Evolutionary conservation across 2,888 invertebrate genomes (phyloP), one percentile per base, ranked within the genome.

Genomic region (Cetonia aurata): DNA sequence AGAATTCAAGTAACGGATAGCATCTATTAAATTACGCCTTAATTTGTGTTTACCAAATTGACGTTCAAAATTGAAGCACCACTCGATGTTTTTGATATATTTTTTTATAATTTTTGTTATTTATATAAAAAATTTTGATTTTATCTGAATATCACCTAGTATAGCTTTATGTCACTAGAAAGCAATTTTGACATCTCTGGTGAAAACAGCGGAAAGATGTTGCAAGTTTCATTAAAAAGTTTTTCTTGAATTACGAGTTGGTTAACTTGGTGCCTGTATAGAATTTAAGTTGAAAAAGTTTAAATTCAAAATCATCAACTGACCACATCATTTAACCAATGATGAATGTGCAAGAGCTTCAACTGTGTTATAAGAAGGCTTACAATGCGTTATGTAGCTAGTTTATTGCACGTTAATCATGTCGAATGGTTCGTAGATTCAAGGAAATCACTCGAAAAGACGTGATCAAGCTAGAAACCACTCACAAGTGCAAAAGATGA

Each of bases 11-110:
- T 25, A 25, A 4, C 4, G 25, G 25, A 25, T 3, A 25, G 25
- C n/a, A n/a, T n/a, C n/a, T 25, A 25, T 25, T 25, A 25, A 25
- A 25, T 25, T 25, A 25, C 4, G 1, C 1, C 25, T 3, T 25
- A 25, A 25, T 25, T 25, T 1, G 25, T 25, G 4, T 25, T 46
- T n/a, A n/a, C n/a, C n/a, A n/a, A n/a, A n/a, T n/a, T n/a, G n/a
- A n/a, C n/a, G 46, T 46, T 6, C 46, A 46, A 46, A 46, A 46
- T 46, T 46, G 12, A 46, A 0, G n/a, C 46, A 46, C 46, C 46
- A 8, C n/a, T 46, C 46, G 15, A 46, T 46, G 12, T 46, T 46
- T 46, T 12, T 46, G 46, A 46, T 46, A 46, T 12, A 46, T n/a
- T 46, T 46, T 46, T 2, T 12, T 46, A 13, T 46, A 25, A 25